Conservation (phyloP, 2,113 vertebrate species). For the Trochalopteron elliotii region DNA sequence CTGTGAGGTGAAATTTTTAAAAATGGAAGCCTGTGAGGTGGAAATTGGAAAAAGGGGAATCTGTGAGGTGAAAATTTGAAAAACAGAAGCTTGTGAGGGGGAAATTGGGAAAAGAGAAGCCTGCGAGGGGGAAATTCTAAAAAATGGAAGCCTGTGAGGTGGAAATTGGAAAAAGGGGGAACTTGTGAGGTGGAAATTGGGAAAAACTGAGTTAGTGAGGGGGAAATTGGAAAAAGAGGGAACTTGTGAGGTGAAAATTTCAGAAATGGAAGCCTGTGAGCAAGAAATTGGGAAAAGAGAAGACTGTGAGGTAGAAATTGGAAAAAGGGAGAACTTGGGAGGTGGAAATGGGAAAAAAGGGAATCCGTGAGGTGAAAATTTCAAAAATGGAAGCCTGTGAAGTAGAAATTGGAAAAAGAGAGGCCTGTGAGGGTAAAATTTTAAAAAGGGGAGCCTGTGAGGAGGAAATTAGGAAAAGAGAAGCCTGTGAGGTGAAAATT, state of each 20-base stretch:
- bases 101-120: too few species aligned
- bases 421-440: background rate
- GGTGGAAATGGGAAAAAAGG: too few species aligned
- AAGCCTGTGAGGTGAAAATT: rapidly evolving
- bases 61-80: background rate
- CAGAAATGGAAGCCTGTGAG: background rate
- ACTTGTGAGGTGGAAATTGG: too few species aligned
- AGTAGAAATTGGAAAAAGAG: rapidly evolving
- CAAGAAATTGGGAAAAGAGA: background rate
- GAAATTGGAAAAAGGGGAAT: background rate
- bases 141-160: too few species aligned
- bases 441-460: rapidly evolving
- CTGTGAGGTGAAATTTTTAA: background rate
- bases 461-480: rapidly evolving
- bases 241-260: background rate
- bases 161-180: too few species aligned
- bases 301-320: background rate
- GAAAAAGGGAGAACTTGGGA: background rate
- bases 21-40: background rate
- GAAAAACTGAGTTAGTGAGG: too few species aligned
- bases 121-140: too few species aligned
- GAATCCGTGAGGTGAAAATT: background rate
- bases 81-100: background rate
- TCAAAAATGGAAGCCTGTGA: background rate
- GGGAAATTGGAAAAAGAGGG: background rate